These are phyloP conservation scores for Cistogaster globosa DNA, from an alignment of 2,888 invertebrate species.

Conservation along the genomic window DNA sequence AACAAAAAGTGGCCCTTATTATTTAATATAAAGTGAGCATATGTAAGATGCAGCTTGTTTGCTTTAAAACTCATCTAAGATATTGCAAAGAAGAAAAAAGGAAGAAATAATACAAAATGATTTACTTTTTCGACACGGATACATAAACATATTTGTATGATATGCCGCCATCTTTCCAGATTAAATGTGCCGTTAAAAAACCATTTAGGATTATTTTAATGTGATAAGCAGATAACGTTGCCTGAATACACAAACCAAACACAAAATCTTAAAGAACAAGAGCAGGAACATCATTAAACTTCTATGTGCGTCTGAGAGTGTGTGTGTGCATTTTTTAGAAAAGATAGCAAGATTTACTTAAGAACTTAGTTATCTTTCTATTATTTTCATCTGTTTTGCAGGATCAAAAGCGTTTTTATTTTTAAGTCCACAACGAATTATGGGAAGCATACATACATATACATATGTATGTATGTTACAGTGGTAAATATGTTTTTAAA, in stretches of 20 bases:
- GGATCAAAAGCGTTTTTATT: constrained; percentile 11
- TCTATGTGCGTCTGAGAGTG: background rate
- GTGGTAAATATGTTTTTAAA: constrained; percentile 61
- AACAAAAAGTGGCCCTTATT: background rate
- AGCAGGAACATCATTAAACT: background rate
- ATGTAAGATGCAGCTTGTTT: constrained; percentile 38
- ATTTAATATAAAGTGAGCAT: constrained; percentile 16
- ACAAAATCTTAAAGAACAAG: constrained; percentile 68
- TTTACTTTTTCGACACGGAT: constrained; percentile 15
- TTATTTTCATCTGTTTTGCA: constrained; percentile 2
- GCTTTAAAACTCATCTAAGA: constrained; percentile 35
- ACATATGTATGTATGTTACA: background rate
- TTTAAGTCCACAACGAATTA: background rate
- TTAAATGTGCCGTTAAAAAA: constrained; percentile 81
- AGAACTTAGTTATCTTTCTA: constrained; percentile 46
- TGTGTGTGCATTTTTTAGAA: constrained; percentile 3
- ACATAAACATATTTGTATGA: constrained; percentile 61
- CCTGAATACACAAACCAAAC: constrained; percentile 81
- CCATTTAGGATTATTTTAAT: constrained; percentile 82
- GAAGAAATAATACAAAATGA: constrained; percentile 36
- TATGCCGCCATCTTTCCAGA: constrained; percentile 69
- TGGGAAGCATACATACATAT: too few species aligned
- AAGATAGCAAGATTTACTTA: constrained; percentile 60
- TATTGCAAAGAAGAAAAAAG: background rate
- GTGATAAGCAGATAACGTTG: constrained; percentile 80